Evolutionary conservation across 2,888 invertebrate genomes (phyloP), one percentile per base, ranked within the genome.

Genomic region (Apomyelois bistriatella): DNA sequence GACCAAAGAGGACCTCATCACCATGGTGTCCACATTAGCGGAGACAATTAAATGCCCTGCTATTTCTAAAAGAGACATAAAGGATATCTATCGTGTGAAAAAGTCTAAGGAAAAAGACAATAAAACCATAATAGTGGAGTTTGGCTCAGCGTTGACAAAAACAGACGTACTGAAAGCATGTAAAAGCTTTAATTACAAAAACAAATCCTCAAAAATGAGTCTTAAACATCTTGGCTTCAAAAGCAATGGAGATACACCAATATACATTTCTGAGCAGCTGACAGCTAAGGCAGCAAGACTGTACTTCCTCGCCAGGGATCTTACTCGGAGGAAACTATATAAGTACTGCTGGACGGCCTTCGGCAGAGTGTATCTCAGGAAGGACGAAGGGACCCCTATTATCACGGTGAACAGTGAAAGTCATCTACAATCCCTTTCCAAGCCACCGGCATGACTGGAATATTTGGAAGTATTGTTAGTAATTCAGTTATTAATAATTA

Each of bases 341-440:
- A 43, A 43, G n/a, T 43, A 28, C 13, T 43, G 43, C 8, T 43
- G 43, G 43, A 43, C 43, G n/a, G 17, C 30, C n/a, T 43, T 28
- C 7, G 43, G 43, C 28, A 43, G 12, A 7, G 43, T 43, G 5
- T 43, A 43, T 28, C 7, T 43, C 1, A 43, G 43, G 28, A 43
- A 12, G 17, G 28, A 22, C 9, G 43, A 43, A 1, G 12, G 8
- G 1, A 28, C 43, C 5, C 43, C 43, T 1, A 43, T 43, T 28
- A 43, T 43, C 12, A 43, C 28, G 12, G 12, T 43, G 0, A n/a
- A 1, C 5, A 28, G 28, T n/a, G 43, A 43, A 28, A 5, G n/a
- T 28, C n/a, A 12, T 0, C 6, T 43, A n/a, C 43, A 43, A 28
- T 13, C 38, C 1, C 38, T 38, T 3, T 12, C 38, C 1, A 38